A percentile compares a stretch with the other conserved stretches of the same genome.
Conservation (phyloP, 2,888 invertebrate species). For the Heteropelma amictum region DNA sequence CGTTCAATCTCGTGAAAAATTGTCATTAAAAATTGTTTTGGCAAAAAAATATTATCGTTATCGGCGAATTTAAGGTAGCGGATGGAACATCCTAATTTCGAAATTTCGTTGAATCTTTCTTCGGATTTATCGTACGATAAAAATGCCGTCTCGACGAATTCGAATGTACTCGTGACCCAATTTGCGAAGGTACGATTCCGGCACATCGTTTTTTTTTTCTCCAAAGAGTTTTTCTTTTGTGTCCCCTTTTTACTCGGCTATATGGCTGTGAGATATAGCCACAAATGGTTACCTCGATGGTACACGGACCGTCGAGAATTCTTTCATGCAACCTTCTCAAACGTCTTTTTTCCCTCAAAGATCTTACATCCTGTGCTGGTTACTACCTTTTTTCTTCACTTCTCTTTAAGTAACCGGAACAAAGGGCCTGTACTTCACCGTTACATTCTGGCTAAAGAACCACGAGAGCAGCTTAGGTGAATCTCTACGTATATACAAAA, state of each 20-base stretch:
- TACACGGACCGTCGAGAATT: conserved; percentile 7
- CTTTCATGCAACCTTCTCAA: conserved; percentile 23
- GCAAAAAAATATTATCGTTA: too few relatives aligned
- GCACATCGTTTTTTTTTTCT: background rate
- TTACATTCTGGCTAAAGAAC: background rate
- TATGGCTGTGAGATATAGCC: too few relatives aligned
- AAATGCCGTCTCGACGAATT: background rate
- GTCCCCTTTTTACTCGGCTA: background rate
- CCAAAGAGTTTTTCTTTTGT: background rate
- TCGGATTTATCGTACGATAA: too few relatives aligned
- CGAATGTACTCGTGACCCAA: conserved; percentile 24
- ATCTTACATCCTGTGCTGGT: conserved; percentile 2
- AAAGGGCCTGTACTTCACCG: conserved; percentile 28
- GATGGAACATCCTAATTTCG: too few relatives aligned
- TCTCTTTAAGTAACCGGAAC: conserved; percentile 22
- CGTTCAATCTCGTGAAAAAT: too few relatives aligned
- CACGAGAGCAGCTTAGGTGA: background rate
- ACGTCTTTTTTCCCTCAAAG: conserved; percentile 12
- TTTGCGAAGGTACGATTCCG: conserved; percentile 2
- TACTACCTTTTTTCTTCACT: background rate
- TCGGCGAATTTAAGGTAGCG: too few relatives aligned
- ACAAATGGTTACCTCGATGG: background rate
- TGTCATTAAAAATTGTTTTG: too few relatives aligned
- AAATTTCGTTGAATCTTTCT: too few relatives aligned
- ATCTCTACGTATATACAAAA: background rate